Conservation (phyloP, 2,797 vertebrate genomes). For the Clarias pachynema region DNA sequence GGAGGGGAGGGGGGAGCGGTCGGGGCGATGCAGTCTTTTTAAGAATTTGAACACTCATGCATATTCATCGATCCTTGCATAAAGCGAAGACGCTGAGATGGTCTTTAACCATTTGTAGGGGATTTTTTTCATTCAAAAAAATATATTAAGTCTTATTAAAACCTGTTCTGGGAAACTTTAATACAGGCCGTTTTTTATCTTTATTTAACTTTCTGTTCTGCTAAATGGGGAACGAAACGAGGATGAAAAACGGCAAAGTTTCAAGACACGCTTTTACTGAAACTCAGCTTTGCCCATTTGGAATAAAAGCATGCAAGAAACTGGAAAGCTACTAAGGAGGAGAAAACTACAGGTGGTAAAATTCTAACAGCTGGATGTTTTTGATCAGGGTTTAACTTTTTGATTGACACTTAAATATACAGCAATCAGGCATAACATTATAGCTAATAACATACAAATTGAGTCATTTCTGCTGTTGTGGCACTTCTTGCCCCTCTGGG, state of each 20-base stretch:
- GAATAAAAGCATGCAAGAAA: neutral
- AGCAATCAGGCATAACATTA: too few species aligned
- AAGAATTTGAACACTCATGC: neutral
- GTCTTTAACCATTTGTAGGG: neutral
- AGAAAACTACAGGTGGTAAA: neutral
- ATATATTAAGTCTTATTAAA: neutral
- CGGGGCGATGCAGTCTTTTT: neutral
- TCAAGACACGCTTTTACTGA: neutral
- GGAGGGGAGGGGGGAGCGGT: too few species aligned
- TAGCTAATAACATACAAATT: too few species aligned
- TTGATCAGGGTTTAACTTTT: neutral
- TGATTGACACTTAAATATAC: neutral
- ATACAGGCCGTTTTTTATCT: neutral
- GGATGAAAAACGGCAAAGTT: neutral
- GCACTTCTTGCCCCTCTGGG: too few species aligned
- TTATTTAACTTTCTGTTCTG: conserved; percentile 10
- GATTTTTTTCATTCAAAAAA: neutral
- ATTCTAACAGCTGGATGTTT: neutral
- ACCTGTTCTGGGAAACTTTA: conserved; percentile 1
- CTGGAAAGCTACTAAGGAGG: neutral
- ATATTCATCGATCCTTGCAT: neutral
- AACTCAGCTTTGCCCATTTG: too few species aligned
- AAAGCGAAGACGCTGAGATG: neutral
- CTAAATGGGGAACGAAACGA: neutral
- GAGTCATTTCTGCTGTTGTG: too few species aligned